phyloP scores from a whole-genome alignment of 2,888 invertebrate genomes.

The Tridacna crocea region DNA sequence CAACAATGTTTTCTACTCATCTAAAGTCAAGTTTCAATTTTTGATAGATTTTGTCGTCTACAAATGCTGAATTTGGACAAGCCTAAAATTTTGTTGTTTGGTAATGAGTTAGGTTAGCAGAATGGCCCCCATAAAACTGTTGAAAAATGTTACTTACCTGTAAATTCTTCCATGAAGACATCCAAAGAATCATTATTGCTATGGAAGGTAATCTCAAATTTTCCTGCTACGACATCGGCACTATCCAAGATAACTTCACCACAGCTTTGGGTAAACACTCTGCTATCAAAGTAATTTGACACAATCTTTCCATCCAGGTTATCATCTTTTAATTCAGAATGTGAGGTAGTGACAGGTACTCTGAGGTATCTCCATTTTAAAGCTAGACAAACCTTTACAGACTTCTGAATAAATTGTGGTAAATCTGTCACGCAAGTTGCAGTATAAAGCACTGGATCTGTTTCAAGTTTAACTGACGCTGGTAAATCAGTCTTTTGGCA shows the following conservation, averaged over 20 bases:
- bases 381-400: neutral
- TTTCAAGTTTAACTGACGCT: neutral
- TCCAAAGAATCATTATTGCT: slow-evolving; percentile 16
- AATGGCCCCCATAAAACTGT: too few species aligned
- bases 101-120: too few species aligned
- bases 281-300: neutral
- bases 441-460: neutral
- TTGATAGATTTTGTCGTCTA: too few species aligned
- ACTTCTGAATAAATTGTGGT: neutral
- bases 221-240: slow-evolving; percentile 29
- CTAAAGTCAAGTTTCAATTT: too few species aligned
- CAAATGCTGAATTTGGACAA: too few species aligned
- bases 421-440: slow-evolving; percentile 15
- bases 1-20: too few species aligned
- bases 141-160: slow-evolving; percentile 30
- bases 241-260: slow-evolving; percentile 33
- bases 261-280: slow-evolving; percentile 29
- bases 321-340: neutral
- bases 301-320: neutral
- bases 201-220: slow-evolving; percentile 33
- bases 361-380: slow-evolving; percentile 4
- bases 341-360: neutral
- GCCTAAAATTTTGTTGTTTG: too few species aligned
- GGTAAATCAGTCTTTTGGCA: neutral
- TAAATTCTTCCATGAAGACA: slow-evolving; percentile 35